phyloP scores from a whole-genome alignment of 1,140 invertebrate genomes.

The Dinothrombium tinctorium region DNA sequence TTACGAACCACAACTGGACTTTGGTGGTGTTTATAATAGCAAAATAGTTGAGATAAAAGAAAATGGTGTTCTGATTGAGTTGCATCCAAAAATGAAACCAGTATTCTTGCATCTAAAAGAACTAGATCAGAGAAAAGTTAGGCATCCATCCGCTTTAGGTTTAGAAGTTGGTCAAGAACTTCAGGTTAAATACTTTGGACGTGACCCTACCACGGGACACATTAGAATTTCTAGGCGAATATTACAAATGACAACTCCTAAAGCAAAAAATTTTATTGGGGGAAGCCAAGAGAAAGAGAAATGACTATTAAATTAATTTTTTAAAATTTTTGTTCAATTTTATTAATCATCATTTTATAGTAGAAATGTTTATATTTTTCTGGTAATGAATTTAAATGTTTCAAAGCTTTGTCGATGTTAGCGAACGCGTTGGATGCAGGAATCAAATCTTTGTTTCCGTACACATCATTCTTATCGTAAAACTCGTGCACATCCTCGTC shows the following conservation, averaged over 20 bases:
- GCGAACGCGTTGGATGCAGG: too few species aligned
- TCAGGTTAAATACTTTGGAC: conserved; percentile 85
- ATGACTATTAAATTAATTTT: not conserved
- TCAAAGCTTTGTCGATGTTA: too few species aligned
- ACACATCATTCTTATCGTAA: too few species aligned
- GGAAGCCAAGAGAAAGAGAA: not conserved
- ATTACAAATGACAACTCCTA: conserved; percentile 21
- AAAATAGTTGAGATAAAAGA: conserved; percentile 70
- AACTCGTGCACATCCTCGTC: too few species aligned
- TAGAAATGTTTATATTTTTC: too few species aligned
- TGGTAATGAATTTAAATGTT: too few species aligned
- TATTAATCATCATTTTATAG: too few species aligned
- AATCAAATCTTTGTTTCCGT: too few species aligned
- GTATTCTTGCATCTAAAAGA: conserved; percentile 72
- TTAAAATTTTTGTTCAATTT: too few species aligned
- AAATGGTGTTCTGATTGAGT: conserved; percentile 48
- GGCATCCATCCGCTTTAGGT: conserved; percentile 62
- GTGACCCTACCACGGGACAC: conserved; percentile 68
- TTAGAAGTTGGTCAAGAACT: conserved; percentile 72
- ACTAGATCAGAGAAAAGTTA: conserved; percentile 61
- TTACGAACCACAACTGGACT: conserved; percentile 55
- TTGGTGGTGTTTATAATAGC: conserved; percentile 74
- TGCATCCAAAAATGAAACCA: conserved; percentile 60
- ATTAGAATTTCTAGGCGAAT: conserved; percentile 78
- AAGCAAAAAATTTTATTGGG: conserved; percentile 2